Conservation (phyloP, 2,888 invertebrate genomes). For the Pasiphila rectangulata region DNA sequence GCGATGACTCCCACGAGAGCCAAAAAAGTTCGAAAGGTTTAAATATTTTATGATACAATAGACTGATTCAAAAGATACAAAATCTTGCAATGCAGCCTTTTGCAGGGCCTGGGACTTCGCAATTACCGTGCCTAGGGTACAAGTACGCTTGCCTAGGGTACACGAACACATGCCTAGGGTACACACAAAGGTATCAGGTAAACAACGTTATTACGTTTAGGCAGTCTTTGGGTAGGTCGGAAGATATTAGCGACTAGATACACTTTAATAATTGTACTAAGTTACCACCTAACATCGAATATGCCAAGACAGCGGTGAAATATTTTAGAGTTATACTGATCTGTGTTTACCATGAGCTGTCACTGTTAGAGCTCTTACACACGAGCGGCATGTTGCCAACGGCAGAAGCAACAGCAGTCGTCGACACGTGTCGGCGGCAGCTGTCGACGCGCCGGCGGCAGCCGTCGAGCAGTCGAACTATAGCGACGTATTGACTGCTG, state of each 20-base stretch:
- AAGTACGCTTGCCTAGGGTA: conserved; percentile 43
- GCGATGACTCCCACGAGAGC: no score
- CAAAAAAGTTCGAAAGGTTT: not conserved
- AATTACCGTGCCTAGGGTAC: conserved; percentile 31
- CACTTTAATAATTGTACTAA: conserved; percentile 55
- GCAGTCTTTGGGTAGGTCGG: conserved; percentile 82
- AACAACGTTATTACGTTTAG: conserved; percentile 60
- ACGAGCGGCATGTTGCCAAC: no score
- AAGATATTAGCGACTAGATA: conserved; percentile 76
- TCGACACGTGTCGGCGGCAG: no score
- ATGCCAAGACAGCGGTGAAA: conserved; percentile 49
- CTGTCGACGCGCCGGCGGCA: no score
- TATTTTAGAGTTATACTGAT: conserved; percentile 33
- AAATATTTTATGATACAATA: no score
- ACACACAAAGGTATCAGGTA: conserved; percentile 69
- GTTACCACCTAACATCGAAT: conserved; percentile 53
- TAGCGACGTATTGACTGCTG: no score
- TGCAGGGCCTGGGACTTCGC: conserved; percentile 64
- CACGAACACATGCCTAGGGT: conserved; percentile 60
- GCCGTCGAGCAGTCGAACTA: no score
- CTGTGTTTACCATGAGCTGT: no score
- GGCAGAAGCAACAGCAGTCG: no score
- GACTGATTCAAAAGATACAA: conserved; percentile 17
- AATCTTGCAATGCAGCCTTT: conserved; percentile 61
- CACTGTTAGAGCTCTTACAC: no score